Evolutionary conservation across 2,797 vertebrate species (phyloP), one percentile per base, ranked within the genome.

Genomic region (Pipistrellus pipistrellus): DNA sequence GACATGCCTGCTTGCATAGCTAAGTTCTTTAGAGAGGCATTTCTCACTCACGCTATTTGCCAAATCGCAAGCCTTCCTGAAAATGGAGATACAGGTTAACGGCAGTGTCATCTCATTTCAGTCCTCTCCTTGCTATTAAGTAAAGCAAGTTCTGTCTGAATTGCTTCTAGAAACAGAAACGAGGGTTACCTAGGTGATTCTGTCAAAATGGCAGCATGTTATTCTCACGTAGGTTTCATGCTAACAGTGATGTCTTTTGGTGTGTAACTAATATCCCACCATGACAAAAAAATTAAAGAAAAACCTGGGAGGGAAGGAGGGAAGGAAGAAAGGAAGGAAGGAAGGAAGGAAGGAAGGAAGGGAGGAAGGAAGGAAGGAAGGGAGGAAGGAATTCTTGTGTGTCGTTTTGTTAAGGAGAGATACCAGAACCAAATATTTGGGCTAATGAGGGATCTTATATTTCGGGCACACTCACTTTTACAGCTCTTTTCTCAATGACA

Each of bases 21-120:
- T 84, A 72, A 4, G 32, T 69, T 87, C 89, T 95, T 94, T 55
- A 82, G 51, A 90, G 83, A 90, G 93, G 4, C 20, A 76, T 94
- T 91, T 96, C 46, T 71, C 73, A 72, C 87, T 96, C 88, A 57
- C 10, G 1, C 59, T 90, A 76, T 85, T 93, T 87, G 75, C 38
- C 75, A 87, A 90, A 85, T 91, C 93, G 93, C n/a, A 59, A 46
- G 55, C 25, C 57, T 94, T 96, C 90, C 83, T 85, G 35, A 83
- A 93, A 96, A 95, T 51, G 77, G 69, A 87, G 96, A 93, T 94
- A 68, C 85, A 94, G 87, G 91, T 93, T 97, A 96, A 96, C 96
- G 84, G 73, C 88, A 95, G 81, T 97, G 90, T 95, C 95, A 92
- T 51, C 93, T 92, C 81, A 51, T 95, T 87, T 97, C 96, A 53